Conservation (phyloP, 2,888 invertebrate species). For the Blastobasis adustella region DNA sequence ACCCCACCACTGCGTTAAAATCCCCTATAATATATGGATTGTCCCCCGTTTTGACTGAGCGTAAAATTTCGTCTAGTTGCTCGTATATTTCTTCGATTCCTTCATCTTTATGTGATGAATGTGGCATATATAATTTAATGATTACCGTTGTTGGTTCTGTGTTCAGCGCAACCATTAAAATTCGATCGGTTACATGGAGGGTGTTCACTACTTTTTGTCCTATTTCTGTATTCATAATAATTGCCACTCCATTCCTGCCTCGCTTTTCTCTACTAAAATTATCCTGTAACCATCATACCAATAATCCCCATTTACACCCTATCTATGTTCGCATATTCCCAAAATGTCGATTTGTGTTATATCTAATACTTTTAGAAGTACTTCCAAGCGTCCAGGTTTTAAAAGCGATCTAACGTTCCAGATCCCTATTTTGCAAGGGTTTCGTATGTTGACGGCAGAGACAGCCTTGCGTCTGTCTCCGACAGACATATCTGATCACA, state of each 20-base stretch:
- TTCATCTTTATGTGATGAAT: not conserved
- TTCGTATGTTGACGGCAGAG: not conserved
- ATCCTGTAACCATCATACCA: too few species aligned
- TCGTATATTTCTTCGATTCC: not conserved
- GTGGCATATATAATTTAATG: not conserved
- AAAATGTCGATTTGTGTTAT: not conserved
- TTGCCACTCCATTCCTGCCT: too few species aligned
- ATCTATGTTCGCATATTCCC: not conserved
- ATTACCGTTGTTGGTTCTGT: not conserved
- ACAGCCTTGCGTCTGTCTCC: not conserved
- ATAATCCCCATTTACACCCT: too few species aligned
- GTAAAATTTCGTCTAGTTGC: not conserved
- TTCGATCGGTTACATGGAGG: not conserved
- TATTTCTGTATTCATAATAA: too few species aligned
- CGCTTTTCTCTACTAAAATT: too few species aligned
- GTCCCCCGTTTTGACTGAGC: not conserved
- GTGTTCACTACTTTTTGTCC: not conserved
- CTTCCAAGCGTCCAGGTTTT: not conserved
- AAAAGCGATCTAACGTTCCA: not conserved
- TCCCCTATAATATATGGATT: not conserved
- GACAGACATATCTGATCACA: not conserved
- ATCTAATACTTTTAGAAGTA: not conserved
- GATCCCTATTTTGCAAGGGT: constrained; percentile 1
- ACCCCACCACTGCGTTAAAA: too few species aligned
- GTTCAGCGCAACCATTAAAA: not conserved